Evolutionary conservation across 1,140 invertebrate genomes (phyloP).

Genomic region (Drosophila willistoni): DNA sequence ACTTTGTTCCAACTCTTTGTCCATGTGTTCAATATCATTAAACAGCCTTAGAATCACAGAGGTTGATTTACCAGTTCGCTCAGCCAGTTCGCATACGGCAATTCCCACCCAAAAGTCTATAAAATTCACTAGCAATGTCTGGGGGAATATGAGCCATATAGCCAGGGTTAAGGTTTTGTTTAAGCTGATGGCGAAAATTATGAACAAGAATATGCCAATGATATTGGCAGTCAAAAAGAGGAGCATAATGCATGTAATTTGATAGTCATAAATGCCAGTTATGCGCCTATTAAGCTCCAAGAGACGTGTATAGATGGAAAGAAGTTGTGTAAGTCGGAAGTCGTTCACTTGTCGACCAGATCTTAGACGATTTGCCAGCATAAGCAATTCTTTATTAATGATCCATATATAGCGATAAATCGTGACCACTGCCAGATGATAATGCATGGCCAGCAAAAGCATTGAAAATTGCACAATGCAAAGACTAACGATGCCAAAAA

Average conservation of each 20-base stretch:
- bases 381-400: slow-evolving; percentile 33
- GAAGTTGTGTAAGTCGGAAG: background rate
- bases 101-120: slow-evolving; percentile 40
- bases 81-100: slow-evolving; percentile 30
- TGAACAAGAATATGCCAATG: slow-evolving; percentile 17
- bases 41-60: slow-evolving; percentile 30
- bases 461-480: background rate
- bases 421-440: slow-evolving; percentile 27
- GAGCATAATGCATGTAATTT: slow-evolving; percentile 18
- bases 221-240: slow-evolving; percentile 32
- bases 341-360: background rate
- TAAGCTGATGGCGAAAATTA: slow-evolving; percentile 19
- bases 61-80: slow-evolving; percentile 17
- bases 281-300: slow-evolving; percentile 19
- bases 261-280: slow-evolving; percentile 25
- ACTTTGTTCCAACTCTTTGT: slow-evolving; percentile 12
- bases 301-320: slow-evolving; percentile 20
- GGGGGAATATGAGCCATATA: background rate
- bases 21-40: slow-evolving; percentile 11
- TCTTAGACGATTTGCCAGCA: background rate
- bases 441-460: slow-evolving; percentile 29
- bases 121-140: slow-evolving; percentile 18
- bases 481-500: slow-evolving; percentile 24
- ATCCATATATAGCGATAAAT: slow-evolving; percentile 44
- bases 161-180: background rate